Evolutionary conservation across 2,113 vertebrate species (phyloP).

Genomic region (Patagioenas fasciata): DNA sequence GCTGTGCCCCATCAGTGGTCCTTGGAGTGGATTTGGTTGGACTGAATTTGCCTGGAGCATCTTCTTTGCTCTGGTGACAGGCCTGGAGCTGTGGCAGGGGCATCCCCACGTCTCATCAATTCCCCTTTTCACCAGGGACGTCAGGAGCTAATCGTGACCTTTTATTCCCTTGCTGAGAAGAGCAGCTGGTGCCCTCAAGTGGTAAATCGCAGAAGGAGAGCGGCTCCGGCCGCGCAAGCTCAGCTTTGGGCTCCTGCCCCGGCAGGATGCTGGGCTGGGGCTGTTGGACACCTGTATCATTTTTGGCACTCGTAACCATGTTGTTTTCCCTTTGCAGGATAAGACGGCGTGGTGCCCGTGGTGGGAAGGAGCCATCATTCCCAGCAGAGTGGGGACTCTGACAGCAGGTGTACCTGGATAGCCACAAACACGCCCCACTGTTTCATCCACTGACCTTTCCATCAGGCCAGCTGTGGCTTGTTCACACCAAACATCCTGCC

Average conservation of each 20-base stretch:
- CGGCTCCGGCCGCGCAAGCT: not conserved
- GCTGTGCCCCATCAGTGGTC: not conserved
- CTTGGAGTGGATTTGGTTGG: not conserved
- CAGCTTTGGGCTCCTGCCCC: not conserved
- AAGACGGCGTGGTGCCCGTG: not conserved
- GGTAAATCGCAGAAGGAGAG: slow-evolving; percentile 34
- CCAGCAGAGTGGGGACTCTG: not conserved
- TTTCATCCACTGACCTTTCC: not conserved
- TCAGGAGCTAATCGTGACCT: slow-evolving; percentile 39
- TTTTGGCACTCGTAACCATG: not conserved
- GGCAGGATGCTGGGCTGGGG: not conserved
- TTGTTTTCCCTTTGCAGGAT: slow-evolving; percentile 34
- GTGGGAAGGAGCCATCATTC: not conserved
- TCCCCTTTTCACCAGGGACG: not conserved
- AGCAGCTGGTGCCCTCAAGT: slow-evolving; percentile 66
- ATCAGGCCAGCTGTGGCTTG: rapidly evolving
- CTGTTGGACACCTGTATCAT: rapidly evolving
- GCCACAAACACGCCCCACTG: not conserved
- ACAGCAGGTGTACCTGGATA: not conserved
- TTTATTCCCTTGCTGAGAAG: slow-evolving; percentile 54
- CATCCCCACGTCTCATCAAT: not conserved
- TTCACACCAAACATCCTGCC: not conserved
- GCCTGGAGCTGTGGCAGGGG: not conserved
- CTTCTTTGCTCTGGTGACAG: no score
- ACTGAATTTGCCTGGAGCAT: not conserved